phyloP scores from a whole-genome alignment of 2,797 vertebrate genomes.

The Necrosyrtes monachus region DNA sequence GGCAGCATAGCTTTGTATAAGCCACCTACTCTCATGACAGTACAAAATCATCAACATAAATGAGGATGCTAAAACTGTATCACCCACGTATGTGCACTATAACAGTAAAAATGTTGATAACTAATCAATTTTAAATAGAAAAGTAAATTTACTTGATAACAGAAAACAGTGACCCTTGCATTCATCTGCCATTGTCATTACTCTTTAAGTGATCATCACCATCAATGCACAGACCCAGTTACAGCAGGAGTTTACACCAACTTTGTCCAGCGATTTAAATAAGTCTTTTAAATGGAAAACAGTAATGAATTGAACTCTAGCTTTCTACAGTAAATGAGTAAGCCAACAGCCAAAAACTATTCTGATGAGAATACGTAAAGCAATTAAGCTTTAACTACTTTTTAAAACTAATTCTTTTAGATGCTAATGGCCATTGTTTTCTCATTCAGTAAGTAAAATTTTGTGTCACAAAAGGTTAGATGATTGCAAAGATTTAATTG shows the following conservation, averaged over 20 bases:
- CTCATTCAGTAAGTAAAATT: conserved; percentile 71
- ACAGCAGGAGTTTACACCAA: background rate
- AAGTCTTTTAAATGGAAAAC: conserved; percentile 50
- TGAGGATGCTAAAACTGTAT: background rate
- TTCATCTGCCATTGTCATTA: background rate
- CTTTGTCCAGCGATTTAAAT: conserved; percentile 11
- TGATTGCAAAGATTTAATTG: conserved; percentile 79
- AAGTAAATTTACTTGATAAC: background rate
- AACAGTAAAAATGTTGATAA: background rate
- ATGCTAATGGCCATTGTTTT: conserved; percentile 80
- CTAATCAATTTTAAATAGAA: background rate
- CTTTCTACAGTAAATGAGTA: conserved; percentile 28
- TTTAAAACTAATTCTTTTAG: conserved; percentile 75
- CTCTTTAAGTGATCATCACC: background rate
- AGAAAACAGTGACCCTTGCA: background rate
- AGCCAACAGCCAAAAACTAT: conserved; percentile 47
- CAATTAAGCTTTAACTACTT: conserved; percentile 74
- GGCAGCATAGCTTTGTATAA: background rate
- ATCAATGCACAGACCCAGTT: background rate
- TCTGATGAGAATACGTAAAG: conserved; percentile 60
- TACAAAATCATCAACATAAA: background rate
- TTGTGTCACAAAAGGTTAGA: conserved; percentile 73
- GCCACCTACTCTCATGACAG: background rate
- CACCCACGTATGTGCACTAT: rapidly evolving
- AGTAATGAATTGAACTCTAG: conserved; percentile 47